Conservation (phyloP, 2,888 invertebrate species). For the Caenorhabditis sp. region DNA sequence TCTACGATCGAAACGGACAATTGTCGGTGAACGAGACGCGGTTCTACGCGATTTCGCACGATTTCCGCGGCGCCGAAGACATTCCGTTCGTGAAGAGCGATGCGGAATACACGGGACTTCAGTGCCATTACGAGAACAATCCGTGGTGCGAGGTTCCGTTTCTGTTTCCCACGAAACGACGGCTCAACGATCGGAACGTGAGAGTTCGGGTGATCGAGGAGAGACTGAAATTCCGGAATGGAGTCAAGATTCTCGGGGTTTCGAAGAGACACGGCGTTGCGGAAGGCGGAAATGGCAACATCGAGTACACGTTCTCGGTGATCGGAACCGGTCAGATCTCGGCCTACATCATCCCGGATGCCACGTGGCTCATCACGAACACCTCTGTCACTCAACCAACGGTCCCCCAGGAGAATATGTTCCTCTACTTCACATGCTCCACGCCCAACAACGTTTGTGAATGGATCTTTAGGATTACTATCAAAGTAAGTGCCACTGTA, state of each 20-base stretch:
- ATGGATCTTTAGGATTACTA: constrained; percentile 60
- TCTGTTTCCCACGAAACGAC: constrained; percentile 63
- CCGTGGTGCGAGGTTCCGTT: constrained; percentile 69
- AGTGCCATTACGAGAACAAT: constrained; percentile 56
- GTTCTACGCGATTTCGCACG: constrained; percentile 68
- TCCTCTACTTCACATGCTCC: constrained; percentile 64
- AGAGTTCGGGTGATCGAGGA: constrained; percentile 58
- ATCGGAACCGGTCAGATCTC: constrained; percentile 66
- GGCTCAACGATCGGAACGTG: constrained; percentile 61
- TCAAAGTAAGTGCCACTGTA: constrained; percentile 39
- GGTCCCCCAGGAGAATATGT: constrained; percentile 54
- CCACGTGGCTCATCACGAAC: constrained; percentile 47
- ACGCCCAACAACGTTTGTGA: constrained; percentile 50
- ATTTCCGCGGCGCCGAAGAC: constrained; percentile 68
- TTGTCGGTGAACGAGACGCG: constrained; percentile 53
- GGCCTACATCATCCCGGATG: constrained; percentile 60
- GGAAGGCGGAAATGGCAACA: constrained; percentile 12
- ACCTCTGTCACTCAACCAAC: constrained; percentile 43
- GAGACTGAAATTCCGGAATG: constrained; percentile 45
- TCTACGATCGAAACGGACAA: constrained; percentile 56
- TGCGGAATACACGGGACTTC: constrained; percentile 46
- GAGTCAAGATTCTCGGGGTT: constrained; percentile 40
- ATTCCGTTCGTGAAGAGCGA: constrained; percentile 69
- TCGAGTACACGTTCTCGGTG: constrained; percentile 56
- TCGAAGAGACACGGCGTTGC: constrained; percentile 37